These are phyloP conservation scores for Ameiurus melas DNA, from an alignment of 2,113 vertebrate genomes.

Conservation along the genomic window DNA sequence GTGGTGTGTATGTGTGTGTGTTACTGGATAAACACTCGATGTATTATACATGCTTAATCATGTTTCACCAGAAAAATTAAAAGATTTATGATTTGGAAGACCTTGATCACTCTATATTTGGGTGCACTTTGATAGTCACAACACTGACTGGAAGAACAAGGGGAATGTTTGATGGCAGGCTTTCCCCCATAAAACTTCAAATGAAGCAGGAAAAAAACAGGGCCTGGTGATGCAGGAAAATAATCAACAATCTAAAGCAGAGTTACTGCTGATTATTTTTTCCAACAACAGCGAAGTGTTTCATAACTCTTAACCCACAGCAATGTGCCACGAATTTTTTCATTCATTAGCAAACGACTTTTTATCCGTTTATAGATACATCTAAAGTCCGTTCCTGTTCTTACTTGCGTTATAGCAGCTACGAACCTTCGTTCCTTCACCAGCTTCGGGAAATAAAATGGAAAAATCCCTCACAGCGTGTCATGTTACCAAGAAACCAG, in stretches of 20 bases:
- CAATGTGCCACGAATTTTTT: neutral
- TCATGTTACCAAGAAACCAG: no score
- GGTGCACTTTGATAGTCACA: conserved; percentile 2
- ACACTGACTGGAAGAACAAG: conserved; percentile 5
- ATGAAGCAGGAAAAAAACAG: neutral
- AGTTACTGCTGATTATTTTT: neutral
- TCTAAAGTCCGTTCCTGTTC: no score
- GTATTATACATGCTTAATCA: conserved; percentile 28
- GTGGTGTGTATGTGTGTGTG: conserved; percentile 1
- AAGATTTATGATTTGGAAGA: conserved; percentile 29
- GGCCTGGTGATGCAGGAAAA: neutral
- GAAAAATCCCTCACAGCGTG: no score
- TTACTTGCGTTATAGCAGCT: no score
- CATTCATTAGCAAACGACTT: neutral
- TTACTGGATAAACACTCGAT: conserved; percentile 10
- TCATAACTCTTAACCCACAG: neutral
- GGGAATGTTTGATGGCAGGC: neutral
- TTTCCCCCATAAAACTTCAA: neutral
- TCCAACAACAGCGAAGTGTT: neutral
- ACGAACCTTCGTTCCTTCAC: no score
- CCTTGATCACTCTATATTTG: conserved; percentile 13
- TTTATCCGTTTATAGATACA: neutral
- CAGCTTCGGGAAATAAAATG: no score
- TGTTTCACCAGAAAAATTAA: conserved; percentile 37
- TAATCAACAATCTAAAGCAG: neutral